These are phyloP conservation scores for Colletes gigas DNA, from an alignment of 1,140 invertebrate genomes.

Conservation along the genomic window DNA sequence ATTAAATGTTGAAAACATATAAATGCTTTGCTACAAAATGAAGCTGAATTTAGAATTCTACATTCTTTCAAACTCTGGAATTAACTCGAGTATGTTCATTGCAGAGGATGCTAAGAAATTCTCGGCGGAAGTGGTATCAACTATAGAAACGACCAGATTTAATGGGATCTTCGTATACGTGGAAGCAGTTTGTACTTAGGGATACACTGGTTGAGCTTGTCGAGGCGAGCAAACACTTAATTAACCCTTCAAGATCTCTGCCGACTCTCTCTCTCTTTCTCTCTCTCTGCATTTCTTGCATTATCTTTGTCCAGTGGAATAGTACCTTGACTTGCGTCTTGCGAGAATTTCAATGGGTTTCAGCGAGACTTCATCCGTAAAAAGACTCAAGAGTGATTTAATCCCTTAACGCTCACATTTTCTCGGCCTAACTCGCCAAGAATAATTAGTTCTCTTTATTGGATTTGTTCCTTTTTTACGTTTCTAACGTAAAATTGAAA, in stretches of 20 bases:
- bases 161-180: neutral
- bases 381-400: no score
- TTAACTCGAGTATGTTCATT: no score
- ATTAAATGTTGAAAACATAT: neutral
- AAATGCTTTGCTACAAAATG: no score
- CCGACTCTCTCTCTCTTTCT: neutral
- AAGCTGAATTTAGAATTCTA: no score
- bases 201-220: neutral
- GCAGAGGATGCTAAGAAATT: no score
- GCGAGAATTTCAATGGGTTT: neutral
- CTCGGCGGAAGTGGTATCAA: neutral
- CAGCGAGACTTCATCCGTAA: no score
- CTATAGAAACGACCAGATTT: neutral
- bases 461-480: no score
- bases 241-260: slow-evolving; percentile 9
- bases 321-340: neutral
- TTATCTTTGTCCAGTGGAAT: neutral
- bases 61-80: no score
- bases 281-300: neutral
- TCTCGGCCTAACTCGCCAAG: no score
- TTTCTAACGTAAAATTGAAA: no score
- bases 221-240: neutral
- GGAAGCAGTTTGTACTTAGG: neutral
- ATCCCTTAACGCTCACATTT: no score
- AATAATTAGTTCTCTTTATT: no score